These are phyloP conservation scores for Garrulus glandarius DNA, from an alignment of 2,797 vertebrate genomes.

Conservation along the genomic window DNA sequence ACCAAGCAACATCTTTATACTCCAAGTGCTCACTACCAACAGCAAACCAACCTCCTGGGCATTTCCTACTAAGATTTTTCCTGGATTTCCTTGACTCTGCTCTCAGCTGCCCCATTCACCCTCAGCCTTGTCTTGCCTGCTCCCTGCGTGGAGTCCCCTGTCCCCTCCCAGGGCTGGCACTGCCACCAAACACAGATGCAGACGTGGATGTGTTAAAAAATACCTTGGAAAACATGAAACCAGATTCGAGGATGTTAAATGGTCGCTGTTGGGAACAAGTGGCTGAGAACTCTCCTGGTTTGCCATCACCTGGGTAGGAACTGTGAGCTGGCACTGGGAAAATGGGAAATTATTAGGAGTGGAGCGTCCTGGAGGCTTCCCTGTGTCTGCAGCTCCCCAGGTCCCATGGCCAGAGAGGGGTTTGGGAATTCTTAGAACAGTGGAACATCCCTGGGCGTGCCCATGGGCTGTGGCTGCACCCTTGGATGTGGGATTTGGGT, in stretches of 20 bases:
- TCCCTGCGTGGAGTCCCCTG: neutral
- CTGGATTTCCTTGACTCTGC: neutral
- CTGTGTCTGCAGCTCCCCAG: neutral
- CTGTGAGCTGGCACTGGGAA: neutral
- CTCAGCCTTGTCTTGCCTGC: neutral
- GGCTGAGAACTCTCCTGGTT: neutral
- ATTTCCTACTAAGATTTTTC: neutral
- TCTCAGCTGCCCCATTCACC: neutral
- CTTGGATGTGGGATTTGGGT: neutral
- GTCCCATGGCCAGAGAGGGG: neutral
- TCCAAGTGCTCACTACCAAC: neutral
- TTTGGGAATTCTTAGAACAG: neutral
- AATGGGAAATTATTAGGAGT: accelerated
- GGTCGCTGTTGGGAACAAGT: neutral
- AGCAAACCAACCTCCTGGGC: neutral
- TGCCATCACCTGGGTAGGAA: neutral
- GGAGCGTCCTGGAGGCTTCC: neutral
- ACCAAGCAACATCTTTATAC: neutral
- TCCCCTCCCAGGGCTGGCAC: neutral
- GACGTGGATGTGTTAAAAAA: neutral
- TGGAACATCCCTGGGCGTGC: neutral
- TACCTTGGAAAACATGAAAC: neutral
- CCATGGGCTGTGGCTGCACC: neutral
- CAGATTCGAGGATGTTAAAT: neutral
- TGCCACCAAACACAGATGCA: neutral